Conservation (phyloP, 2,113 vertebrate genomes). For the Labeo rohita region DNA sequence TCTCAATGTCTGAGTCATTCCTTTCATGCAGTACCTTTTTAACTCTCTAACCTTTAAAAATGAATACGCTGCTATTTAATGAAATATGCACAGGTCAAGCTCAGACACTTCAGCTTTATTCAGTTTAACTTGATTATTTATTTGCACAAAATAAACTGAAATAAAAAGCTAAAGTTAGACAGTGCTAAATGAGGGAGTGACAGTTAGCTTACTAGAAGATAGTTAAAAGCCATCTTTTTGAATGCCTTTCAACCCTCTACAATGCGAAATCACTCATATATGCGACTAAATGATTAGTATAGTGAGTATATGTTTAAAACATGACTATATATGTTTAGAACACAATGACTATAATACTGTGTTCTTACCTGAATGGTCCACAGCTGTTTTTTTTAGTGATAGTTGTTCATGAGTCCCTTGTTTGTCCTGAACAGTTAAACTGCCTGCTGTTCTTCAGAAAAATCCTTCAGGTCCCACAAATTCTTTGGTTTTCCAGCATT, state of each 20-base stretch:
- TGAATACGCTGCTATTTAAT: background rate
- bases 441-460: too few species aligned
- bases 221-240: background rate
- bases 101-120: background rate
- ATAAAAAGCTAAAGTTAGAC: background rate
- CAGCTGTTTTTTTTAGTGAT: too few species aligned
- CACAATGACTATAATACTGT: too few species aligned
- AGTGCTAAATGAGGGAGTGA: background rate
- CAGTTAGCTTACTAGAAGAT: background rate
- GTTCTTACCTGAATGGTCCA: too few species aligned
- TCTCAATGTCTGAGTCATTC: slow-evolving; percentile 9
- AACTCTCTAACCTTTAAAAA: background rate
- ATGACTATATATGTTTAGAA: too few species aligned
- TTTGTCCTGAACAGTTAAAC: too few species aligned
- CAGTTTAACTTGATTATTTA: background rate
- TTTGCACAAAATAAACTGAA: background rate
- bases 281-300: too few species aligned
- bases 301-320: too few species aligned
- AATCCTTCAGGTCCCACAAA: too few species aligned
- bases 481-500: too few species aligned
- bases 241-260: background rate
- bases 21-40: background rate
- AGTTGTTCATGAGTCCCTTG: too few species aligned
- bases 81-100: background rate
- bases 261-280: too few species aligned